phyloP scores from a whole-genome alignment of 1,140 invertebrate species.

The Drosophila takahashii region DNA sequence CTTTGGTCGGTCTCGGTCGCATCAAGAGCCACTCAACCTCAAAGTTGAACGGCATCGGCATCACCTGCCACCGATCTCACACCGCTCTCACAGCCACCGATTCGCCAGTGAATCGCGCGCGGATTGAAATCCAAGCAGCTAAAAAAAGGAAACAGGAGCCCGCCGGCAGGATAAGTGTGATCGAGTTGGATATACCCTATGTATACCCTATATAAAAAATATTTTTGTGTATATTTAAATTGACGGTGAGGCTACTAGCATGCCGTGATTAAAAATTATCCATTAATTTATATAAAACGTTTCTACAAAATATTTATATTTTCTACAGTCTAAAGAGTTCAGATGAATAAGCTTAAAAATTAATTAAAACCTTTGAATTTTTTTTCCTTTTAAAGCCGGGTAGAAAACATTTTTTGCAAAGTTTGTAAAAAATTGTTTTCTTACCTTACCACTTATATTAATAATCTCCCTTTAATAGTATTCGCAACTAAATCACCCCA shows the following conservation, averaged over 20 bases:
- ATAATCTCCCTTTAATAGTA: too few relatives aligned
- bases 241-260: too few relatives aligned
- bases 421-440: not conserved
- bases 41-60: conserved; percentile 58
- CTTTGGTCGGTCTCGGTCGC: conserved; percentile 43
- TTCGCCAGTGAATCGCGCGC: conserved; percentile 7
- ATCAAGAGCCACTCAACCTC: conserved; percentile 60
- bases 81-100: conserved; percentile 38
- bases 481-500: not conserved
- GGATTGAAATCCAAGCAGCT: conserved; percentile 22
- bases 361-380: too few relatives aligned
- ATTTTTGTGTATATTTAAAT: too few relatives aligned
- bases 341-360: too few relatives aligned
- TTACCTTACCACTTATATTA: not conserved
- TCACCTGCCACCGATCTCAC: conserved; percentile 80
- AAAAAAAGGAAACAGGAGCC: conserved; percentile 13
- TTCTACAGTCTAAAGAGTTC: too few relatives aligned
- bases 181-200: conserved; percentile 25
- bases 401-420: too few relatives aligned
- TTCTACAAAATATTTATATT: too few relatives aligned
- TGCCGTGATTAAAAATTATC: too few relatives aligned
- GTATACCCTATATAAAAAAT: too few relatives aligned
- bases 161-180: not conserved
- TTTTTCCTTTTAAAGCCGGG: too few relatives aligned
- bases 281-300: too few relatives aligned